phyloP scores from a whole-genome alignment of 2,888 invertebrate genomes.

The Chirona hameri region DNA sequence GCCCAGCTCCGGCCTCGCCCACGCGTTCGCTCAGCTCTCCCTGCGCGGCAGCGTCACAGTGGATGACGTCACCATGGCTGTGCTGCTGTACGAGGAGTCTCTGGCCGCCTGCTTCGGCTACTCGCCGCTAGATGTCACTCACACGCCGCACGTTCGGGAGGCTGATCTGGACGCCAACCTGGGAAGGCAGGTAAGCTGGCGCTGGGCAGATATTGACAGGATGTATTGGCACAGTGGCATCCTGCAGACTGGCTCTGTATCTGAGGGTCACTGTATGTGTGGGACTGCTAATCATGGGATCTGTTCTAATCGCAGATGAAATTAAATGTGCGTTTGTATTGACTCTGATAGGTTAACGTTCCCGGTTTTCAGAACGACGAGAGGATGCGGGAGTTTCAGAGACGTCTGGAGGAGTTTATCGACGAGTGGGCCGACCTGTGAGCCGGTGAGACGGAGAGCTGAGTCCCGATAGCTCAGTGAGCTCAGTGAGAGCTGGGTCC shows the following conservation, averaged over 20 bases:
- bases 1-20: slow-evolving; percentile 42
- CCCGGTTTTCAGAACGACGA: slow-evolving; percentile 1
- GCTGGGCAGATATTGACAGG: background rate
- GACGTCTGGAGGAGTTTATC: background rate
- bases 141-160: slow-evolving; percentile 8
- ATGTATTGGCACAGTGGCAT: no score
- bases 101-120: slow-evolving; percentile 38
- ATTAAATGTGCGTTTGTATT: no score
- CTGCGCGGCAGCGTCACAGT: slow-evolving; percentile 41
- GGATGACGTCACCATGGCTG: slow-evolving; percentile 43
- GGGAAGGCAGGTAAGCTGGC: slow-evolving; percentile 35
- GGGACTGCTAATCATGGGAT: no score
- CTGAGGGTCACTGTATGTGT: no score
- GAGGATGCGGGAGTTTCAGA: slow-evolving; percentile 23
- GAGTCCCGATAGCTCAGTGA: no score
- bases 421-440: background rate
- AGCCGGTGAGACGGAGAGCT: background rate
- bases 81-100: slow-evolving; percentile 38
- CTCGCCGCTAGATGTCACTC: slow-evolving; percentile 35
- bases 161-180: slow-evolving; percentile 37
- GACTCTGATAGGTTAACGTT: no score
- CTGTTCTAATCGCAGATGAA: no score
- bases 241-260: no score
- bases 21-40: slow-evolving; percentile 43
- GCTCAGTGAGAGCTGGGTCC: no score